Conservation (phyloP, 2,113 vertebrate genomes). For the Scartelaos histophorus region DNA sequence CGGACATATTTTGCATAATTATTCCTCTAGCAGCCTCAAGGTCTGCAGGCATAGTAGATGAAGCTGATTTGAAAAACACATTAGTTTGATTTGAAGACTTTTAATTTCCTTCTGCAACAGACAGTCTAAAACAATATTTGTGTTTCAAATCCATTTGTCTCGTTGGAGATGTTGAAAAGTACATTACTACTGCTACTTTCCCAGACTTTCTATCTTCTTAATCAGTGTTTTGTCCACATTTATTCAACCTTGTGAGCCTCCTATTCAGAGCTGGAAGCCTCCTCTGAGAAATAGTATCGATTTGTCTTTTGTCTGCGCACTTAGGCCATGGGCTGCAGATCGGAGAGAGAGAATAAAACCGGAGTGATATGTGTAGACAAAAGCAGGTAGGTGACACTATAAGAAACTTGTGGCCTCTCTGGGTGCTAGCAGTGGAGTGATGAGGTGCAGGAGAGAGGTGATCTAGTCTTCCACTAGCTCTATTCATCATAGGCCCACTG, state of each 20-base stretch:
- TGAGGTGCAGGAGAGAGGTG: slow-evolving; percentile 26
- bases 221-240: slow-evolving; percentile 50
- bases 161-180: background rate
- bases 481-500: slow-evolving; percentile 7
- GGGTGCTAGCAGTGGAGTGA: slow-evolving; percentile 6
- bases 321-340: slow-evolving; percentile 17
- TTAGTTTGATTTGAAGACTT: background rate
- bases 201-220: slow-evolving; percentile 47
- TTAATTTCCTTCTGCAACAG: background rate
- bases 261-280: slow-evolving; percentile 51
- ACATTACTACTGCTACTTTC: slow-evolving; percentile 10
- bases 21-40: slow-evolving; percentile 1
- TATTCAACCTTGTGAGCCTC: slow-evolving; percentile 53
- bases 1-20: slow-evolving; percentile 17
- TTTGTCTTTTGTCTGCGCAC: slow-evolving; percentile 48
- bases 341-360: slow-evolving; percentile 11
- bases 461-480: slow-evolving; percentile 10
- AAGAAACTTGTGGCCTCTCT: slow-evolving; percentile 12
- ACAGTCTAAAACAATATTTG: background rate
- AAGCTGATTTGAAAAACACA: slow-evolving; percentile 14
- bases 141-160: background rate
- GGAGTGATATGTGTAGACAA: slow-evolving; percentile 17
- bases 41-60: slow-evolving; percentile 5
- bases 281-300: slow-evolving; percentile 56
- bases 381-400: slow-evolving; percentile 9